Conservation (phyloP, 2,113 vertebrate species). For the Pomatorhinus ruficollis region DNA sequence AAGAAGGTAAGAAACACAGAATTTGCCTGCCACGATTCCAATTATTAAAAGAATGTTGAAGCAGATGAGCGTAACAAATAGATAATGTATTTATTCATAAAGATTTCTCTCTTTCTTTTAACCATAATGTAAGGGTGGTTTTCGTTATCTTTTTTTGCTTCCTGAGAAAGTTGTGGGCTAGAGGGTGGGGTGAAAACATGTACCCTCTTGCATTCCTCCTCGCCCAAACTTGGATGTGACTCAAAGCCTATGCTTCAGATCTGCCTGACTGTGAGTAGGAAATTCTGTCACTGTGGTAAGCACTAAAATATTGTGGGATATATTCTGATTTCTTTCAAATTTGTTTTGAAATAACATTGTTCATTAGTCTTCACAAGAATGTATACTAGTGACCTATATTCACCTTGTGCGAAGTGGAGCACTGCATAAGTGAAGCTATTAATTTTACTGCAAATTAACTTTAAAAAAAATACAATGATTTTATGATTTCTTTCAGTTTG, state of each 20-base stretch:
- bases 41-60: neutral
- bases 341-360: neutral
- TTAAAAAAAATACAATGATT: neutral
- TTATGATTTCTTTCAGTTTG: neutral
- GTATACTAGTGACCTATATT: neutral
- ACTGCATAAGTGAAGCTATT: neutral
- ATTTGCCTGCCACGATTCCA: conserved; percentile 4
- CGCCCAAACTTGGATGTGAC: neutral
- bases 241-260: neutral
- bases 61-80: neutral
- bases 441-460: neutral
- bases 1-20: neutral
- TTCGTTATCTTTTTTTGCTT: neutral
- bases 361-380: neutral
- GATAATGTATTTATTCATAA: neutral
- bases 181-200: neutral
- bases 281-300: conserved; percentile 5
- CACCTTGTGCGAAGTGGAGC: neutral
- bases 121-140: neutral
- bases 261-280: neutral
- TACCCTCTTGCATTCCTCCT: neutral
- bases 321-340: neutral
- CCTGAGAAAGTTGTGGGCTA: conserved; percentile 16
- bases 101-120: conserved; percentile 6
- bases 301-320: neutral